Conservation (phyloP, 2,113 vertebrate genomes). For the Boleophthalmus pectinirostris region DNA sequence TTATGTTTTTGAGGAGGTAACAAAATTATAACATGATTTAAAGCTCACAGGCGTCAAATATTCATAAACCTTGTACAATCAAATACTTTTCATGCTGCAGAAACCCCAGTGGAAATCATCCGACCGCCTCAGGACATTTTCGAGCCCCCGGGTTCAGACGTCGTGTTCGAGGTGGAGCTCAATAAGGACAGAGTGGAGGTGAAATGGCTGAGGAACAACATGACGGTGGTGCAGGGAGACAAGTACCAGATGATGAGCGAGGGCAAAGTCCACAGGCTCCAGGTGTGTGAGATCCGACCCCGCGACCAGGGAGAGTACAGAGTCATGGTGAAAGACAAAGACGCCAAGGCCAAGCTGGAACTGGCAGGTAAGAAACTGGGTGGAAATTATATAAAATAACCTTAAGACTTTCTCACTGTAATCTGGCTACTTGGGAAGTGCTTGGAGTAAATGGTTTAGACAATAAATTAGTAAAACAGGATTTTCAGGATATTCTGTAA, state of each 20-base stretch:
- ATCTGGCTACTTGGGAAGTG: too few relatives aligned
- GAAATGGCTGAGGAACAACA: constrained; percentile 97
- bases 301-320: constrained; percentile 97
- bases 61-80: not conserved
- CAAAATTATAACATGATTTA: too few relatives aligned
- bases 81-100: constrained; percentile 63
- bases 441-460: too few relatives aligned
- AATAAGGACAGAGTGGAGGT: constrained; percentile 97
- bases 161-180: constrained; percentile 91
- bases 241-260: constrained; percentile 99
- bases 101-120: constrained; percentile 95
- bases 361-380: constrained; percentile 83
- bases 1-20: too few relatives aligned
- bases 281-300: constrained; percentile 92
- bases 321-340: constrained; percentile 94
- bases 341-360: constrained; percentile 95
- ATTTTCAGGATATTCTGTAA: too few relatives aligned
- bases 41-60: too few relatives aligned
- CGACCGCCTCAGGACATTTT: constrained; percentile 89
- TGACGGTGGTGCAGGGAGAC: constrained; percentile 94
- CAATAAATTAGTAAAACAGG: too few relatives aligned
- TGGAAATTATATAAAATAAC: not conserved
- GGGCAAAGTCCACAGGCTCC: constrained; percentile 92
- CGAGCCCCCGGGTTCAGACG: constrained; percentile 89
- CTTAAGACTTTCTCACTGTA: too few relatives aligned